Conservation (phyloP, 2,888 invertebrate species). For the Drosophila acutilabella region DNA sequence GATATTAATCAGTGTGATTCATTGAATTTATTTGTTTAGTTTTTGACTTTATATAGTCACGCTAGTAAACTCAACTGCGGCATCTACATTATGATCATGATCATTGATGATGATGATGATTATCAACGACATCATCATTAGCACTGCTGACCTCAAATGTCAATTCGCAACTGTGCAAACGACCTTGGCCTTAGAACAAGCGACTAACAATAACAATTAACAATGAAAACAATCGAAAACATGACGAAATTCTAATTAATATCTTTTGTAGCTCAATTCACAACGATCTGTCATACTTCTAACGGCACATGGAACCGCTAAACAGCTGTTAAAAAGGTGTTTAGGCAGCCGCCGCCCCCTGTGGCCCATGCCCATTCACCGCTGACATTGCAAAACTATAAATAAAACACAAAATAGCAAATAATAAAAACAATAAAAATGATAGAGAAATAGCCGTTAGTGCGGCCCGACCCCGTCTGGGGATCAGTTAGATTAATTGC, state of each 20-base stretch:
- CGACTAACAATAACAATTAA: conserved; percentile 46
- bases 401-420: conserved; percentile 60
- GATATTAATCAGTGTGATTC: conserved; percentile 44
- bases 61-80: conserved; percentile 24
- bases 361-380: conserved; percentile 24
- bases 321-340: conserved; percentile 56
- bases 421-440: conserved; percentile 41
- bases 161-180: conserved; percentile 56
- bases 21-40: conserved; percentile 46
- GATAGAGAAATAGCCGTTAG: conserved; percentile 63
- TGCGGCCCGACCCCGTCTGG: conserved; percentile 60
- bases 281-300: conserved; percentile 46
- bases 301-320: conserved; percentile 57
- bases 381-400: conserved; percentile 73
- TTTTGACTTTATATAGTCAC: conserved; percentile 72
- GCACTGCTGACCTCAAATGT: conserved; percentile 75
- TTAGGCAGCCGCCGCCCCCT: conserved; percentile 5
- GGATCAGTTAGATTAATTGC: conserved; percentile 78
- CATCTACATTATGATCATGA: conserved; percentile 20
- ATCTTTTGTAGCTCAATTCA: conserved; percentile 29
- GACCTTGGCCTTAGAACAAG: conserved; percentile 83
- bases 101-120: conserved; percentile 24
- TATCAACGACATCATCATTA: conserved; percentile 39
- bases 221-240: conserved; percentile 43
- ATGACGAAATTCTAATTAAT: conserved; percentile 29